Percentiles rank a stretch among this genome's conserved stretches.
These are phyloP conservation scores for Mustela nigripes DNA, from an alignment of 2,113 vertebrate species.

Conservation along the genomic window DNA sequence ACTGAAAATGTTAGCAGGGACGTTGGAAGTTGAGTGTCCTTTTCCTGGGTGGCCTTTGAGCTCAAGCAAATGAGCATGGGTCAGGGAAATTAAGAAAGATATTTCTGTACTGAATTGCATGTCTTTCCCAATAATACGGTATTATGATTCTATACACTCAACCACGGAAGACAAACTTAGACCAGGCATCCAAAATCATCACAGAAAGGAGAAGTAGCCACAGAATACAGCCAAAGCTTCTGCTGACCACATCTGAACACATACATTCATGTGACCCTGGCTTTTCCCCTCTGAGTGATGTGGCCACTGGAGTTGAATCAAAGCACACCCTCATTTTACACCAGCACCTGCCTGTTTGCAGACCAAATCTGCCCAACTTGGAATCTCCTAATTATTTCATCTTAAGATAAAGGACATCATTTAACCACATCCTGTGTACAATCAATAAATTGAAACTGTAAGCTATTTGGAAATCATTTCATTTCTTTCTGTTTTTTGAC, in stretches of 20 bases:
- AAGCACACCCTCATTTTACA: background rate
- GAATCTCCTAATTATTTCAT: background rate
- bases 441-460: conserved; percentile 20
- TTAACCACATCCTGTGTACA: background rate
- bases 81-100: background rate
- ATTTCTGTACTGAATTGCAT: background rate
- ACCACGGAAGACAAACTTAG: background rate
- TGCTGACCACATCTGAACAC: background rate
- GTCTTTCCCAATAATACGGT: background rate
- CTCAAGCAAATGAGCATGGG: background rate
- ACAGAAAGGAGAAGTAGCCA: background rate
- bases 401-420: background rate
- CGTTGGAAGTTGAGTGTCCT: background rate
- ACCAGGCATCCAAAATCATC: background rate
- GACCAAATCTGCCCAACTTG: background rate
- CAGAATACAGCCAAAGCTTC: background rate
- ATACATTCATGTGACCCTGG: background rate
- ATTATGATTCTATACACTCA: background rate
- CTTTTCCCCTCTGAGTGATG: background rate
- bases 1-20: background rate
- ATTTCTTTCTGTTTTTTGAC: background rate
- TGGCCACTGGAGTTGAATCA: background rate
- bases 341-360: background rate
- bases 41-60: background rate
- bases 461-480: background rate